A percentile compares a stretch with the other conserved stretches of the same genome.
Evolutionary conservation across 1,140 invertebrate genomes (phyloP).

Genomic region (Meloidogyne exigua): DNA sequence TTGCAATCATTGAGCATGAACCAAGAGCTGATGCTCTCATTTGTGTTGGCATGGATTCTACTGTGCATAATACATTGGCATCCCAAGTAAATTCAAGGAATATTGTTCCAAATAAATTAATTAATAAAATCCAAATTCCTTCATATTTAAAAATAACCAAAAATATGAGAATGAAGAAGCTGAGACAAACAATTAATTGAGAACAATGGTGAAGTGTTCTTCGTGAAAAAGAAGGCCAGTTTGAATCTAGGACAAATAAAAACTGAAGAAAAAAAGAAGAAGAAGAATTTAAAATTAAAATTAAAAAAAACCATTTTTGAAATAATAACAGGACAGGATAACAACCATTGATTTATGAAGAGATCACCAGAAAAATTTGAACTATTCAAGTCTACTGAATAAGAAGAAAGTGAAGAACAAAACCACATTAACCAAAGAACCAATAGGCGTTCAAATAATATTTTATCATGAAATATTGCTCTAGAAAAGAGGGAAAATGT

Average conservation of each 20-base stretch:
- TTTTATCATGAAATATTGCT: constrained; percentile 36
- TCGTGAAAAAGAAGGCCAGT: constrained; percentile 46
- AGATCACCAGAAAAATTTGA: constrained; percentile 57
- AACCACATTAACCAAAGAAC: constrained; percentile 55
- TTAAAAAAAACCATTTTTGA: constrained; percentile 52
- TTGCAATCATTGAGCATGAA: constrained; percentile 56
- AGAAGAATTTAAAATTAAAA: too few species aligned
- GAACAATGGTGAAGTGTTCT: constrained; percentile 55
- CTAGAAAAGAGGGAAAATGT: constrained; percentile 23
- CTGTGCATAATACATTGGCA: constrained; percentile 19
- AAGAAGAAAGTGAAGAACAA: constrained; percentile 54
- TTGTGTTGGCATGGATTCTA: constrained; percentile 34
- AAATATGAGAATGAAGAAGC: constrained; percentile 56
- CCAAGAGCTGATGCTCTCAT: constrained; percentile 31
- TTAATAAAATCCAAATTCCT: constrained; percentile 19
- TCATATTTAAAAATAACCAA: constrained; percentile 44
- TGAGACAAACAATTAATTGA: constrained; percentile 53
- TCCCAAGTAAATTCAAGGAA: constrained; percentile 23
- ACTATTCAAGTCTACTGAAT: constrained; percentile 61
- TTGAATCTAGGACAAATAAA: constrained; percentile 45
- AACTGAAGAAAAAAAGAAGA: constrained; percentile 6
- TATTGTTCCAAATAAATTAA: constrained; percentile 25
- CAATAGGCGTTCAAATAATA: constrained; percentile 35
- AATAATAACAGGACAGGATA: constrained; percentile 54
- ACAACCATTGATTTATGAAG: constrained; percentile 59